Evolutionary conservation across 23 tunicate species (phyloP).

Genomic region (Styela clava): DNA sequence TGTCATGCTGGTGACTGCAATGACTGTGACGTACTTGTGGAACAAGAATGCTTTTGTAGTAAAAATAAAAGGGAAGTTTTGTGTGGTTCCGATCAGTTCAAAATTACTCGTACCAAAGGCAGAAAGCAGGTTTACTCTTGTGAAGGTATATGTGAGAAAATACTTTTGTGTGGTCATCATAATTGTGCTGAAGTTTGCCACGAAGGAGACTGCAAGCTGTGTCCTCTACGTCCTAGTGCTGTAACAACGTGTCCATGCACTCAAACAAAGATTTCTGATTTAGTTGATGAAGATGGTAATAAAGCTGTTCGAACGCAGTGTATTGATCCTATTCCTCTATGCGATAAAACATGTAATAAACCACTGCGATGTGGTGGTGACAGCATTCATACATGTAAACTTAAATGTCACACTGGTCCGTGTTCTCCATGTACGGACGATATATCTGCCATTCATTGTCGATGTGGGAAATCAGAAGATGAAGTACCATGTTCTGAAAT

Average conservation of each 20-base stretch:
- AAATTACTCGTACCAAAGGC: background rate
- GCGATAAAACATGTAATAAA: constrained; percentile 72
- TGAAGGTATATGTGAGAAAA: constrained; percentile 43
- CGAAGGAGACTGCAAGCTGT: constrained; percentile 52
- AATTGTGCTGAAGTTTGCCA: constrained; percentile 56
- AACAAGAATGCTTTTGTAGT: constrained; percentile 73
- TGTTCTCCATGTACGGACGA: constrained; percentile 55
- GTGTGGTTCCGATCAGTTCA: constrained; percentile 64
- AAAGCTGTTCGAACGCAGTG: constrained; percentile 33
- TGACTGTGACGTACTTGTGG: constrained; percentile 31
- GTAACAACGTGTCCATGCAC: constrained; percentile 70
- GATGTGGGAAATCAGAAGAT: constrained; percentile 82
- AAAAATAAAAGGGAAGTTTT: constrained; percentile 26
- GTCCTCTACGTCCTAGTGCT: constrained; percentile 47
- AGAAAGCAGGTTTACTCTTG: constrained; percentile 35
- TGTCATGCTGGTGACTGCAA: constrained; percentile 71
- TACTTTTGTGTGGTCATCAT: constrained; percentile 69
- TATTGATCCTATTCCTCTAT: constrained; percentile 72
- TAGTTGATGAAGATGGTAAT: constrained; percentile 34
- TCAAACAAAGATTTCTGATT: constrained; percentile 46
- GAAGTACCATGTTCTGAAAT: constrained; percentile 55
- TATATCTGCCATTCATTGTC: constrained; percentile 44
- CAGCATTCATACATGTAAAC: constrained; percentile 49
- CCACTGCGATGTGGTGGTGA: constrained; percentile 82
- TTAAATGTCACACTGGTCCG: constrained; percentile 52